Percentiles rank a stretch among this genome's conserved stretches.
Evolutionary conservation across 1,140 invertebrate genomes (phyloP).

Genomic region (Caenorhabditis briggsae): DNA sequence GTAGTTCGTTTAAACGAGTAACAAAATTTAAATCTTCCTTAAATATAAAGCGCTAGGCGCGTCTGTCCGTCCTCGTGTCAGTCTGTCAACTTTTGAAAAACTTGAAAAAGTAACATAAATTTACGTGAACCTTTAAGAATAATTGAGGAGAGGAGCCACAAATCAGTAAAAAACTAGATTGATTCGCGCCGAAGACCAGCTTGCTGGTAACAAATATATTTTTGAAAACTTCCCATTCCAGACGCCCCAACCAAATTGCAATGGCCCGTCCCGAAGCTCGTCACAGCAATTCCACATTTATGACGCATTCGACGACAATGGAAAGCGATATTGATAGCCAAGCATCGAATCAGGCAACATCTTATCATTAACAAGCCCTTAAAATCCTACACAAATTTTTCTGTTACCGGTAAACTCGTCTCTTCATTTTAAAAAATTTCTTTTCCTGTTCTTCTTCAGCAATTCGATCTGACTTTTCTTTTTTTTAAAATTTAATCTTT

Average conservation of each 20-base stretch:
- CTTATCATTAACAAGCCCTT: conserved; percentile 10
- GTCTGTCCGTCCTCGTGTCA: no score
- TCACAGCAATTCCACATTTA: conserved; percentile 46
- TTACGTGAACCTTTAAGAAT: no score
- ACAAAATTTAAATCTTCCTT: no score
- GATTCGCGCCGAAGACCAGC: no score
- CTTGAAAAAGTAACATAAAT: no score
- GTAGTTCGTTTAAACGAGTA: no score
- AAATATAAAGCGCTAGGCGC: no score
- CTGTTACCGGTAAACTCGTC: not conserved
- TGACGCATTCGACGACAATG: conserved; percentile 48
- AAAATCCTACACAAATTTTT: not conserved
- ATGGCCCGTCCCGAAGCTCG: conserved; percentile 32
- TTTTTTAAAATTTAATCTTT: not conserved
- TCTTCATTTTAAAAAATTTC: not conserved
- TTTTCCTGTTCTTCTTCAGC: not conserved
- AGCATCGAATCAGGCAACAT: conserved; percentile 35
- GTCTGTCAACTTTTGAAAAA: no score
- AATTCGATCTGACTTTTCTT: conserved; percentile 37
- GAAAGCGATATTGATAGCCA: conserved; percentile 39
- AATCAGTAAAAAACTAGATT: no score
- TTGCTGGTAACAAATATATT: no score
- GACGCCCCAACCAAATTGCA: conserved; percentile 37
- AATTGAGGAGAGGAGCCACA: no score
- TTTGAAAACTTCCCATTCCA: not conserved